These are phyloP conservation scores for Drosophila obscura DNA, from an alignment of 1,140 invertebrate species.

Conservation along the genomic window DNA sequence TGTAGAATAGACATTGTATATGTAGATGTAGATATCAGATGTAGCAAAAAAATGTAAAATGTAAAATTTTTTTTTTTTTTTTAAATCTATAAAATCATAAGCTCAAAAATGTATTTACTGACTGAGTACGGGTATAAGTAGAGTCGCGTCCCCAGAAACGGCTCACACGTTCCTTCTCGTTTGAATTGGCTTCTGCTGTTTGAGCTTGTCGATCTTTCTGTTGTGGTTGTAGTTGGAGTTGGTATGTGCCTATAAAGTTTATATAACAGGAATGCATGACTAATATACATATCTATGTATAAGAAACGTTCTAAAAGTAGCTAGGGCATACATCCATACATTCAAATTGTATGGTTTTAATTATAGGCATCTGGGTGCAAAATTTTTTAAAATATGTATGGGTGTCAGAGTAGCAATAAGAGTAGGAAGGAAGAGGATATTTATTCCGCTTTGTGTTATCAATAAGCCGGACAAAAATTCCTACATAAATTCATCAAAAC, in stretches of 20 bases:
- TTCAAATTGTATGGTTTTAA: slow-evolving; percentile 41
- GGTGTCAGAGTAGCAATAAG: slow-evolving; percentile 25
- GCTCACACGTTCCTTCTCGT: no score
- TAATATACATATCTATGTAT: slow-evolving; percentile 55
- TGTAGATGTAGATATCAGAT: no score
- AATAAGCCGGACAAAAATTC: slow-evolving; percentile 58
- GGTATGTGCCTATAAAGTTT: slow-evolving; percentile 54
- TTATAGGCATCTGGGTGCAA: slow-evolving; percentile 48
- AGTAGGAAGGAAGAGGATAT: slow-evolving; percentile 55
- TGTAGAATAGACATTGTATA: no score
- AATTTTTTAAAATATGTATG: slow-evolving; percentile 38
- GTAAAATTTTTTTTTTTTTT: no score
- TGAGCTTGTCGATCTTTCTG: slow-evolving; percentile 63
- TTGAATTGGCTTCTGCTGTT: slow-evolving; percentile 43
- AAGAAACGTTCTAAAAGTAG: slow-evolving; percentile 68
- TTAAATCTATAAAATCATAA: no score
- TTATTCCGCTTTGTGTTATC: slow-evolving; percentile 68
- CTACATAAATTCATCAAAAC: slow-evolving; percentile 59
- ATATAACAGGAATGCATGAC: slow-evolving; percentile 80
- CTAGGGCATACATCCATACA: slow-evolving; percentile 47
- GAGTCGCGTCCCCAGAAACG: no score
- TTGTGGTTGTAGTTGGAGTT: slow-evolving; percentile 47
- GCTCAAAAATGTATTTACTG: no score
- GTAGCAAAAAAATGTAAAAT: no score
- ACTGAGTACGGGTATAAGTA: no score